Conservation (phyloP, 2,797 vertebrate species). For the Dendrocincla tyrannina region DNA sequence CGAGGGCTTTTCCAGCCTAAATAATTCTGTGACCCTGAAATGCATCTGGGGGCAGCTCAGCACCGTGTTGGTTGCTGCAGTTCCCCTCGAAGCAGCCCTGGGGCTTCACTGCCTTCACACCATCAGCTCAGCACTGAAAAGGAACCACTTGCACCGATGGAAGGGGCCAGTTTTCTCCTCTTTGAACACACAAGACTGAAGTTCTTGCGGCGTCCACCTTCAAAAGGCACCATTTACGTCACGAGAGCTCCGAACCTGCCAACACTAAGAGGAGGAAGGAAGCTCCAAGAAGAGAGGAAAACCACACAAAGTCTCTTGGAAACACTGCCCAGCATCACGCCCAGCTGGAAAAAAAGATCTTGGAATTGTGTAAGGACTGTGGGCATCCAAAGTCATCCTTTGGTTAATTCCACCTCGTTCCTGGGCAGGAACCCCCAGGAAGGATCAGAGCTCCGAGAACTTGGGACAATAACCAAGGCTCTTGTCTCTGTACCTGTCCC, state of each 20-base stretch:
- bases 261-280: conserved; percentile 6
- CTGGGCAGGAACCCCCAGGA: background rate
- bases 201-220: conserved; percentile 10
- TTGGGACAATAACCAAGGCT: background rate
- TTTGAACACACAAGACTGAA: background rate
- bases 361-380: rapidly evolving
- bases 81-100: background rate
- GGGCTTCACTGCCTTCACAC: background rate
- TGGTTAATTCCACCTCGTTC: background rate
- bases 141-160: background rate
- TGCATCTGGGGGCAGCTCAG: background rate
- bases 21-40: background rate
- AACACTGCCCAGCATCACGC: background rate
- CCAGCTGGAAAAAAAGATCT: background rate
- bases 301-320: background rate
- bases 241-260: background rate
- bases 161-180: conserved; percentile 13
- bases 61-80: rapidly evolving
- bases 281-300: conserved; percentile 47
- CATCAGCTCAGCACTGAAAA: background rate
- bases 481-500: background rate
- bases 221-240: conserved; percentile 18
- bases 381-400: background rate
- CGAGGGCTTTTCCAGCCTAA: background rate
- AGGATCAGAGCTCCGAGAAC: background rate